phyloP scores from a whole-genome alignment of 2,888 invertebrate genomes.

The Ophraella communa region DNA sequence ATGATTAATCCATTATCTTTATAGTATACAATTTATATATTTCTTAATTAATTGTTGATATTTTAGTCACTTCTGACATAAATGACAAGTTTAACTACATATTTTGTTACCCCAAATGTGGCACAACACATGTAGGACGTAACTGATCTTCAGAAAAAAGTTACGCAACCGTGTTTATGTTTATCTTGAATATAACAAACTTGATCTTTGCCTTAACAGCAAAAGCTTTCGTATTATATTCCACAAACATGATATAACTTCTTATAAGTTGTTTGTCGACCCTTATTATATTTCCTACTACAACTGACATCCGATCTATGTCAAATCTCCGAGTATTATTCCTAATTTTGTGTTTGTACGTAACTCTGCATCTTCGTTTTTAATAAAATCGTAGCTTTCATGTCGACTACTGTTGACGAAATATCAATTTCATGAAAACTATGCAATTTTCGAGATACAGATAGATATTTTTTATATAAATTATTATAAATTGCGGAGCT shows the following conservation, averaged over 20 bases:
- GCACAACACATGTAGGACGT: too few species aligned
- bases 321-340: not conserved
- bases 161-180: not conserved
- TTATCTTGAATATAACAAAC: not conserved
- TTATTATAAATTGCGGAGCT: not conserved
- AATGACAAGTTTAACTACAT: too few species aligned
- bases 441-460: not conserved
- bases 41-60: too few species aligned
- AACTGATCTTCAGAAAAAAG: too few species aligned
- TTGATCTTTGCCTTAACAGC: not conserved
- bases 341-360: not conserved
- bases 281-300: not conserved
- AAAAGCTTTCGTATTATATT: not conserved
- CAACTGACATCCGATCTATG: not conserved
- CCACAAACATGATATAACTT: not conserved
- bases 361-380: not conserved
- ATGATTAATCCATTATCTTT: too few species aligned
- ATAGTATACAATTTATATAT: too few species aligned
- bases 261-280: not conserved
- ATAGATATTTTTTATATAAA: not conserved
- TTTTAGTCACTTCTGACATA: too few species aligned
- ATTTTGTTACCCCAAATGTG: too few species aligned
- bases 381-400: slow-evolving; percentile 12
- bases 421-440: slow-evolving; percentile 24
- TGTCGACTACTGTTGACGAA: slow-evolving; percentile 16